phyloP scores from a whole-genome alignment of 2,797 vertebrate genomes.

The Gallinago stenura region DNA sequence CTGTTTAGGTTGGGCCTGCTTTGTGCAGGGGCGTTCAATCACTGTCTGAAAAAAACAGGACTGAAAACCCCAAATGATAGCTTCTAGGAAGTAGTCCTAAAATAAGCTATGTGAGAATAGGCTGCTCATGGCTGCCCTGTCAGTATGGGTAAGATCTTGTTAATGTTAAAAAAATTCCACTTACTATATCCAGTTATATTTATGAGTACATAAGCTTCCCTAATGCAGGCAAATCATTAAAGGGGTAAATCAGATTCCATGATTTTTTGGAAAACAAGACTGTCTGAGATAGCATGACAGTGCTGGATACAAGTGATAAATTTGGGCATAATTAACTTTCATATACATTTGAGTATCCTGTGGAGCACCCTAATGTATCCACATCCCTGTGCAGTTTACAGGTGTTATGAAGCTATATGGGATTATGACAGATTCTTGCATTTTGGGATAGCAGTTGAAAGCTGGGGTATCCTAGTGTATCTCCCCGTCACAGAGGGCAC shows the following conservation, averaged over 20 bases:
- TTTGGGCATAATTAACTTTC: background rate
- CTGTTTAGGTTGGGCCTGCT: background rate
- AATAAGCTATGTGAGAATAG: background rate
- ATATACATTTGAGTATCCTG: background rate
- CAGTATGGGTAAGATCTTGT: background rate
- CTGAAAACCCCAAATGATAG: background rate
- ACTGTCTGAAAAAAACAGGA: background rate
- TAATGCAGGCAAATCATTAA: background rate
- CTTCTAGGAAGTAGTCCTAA: background rate
- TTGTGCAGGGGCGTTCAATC: background rate
- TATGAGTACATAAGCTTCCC: background rate
- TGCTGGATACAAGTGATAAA: background rate
- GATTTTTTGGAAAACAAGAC: background rate
- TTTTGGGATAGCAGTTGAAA: background rate
- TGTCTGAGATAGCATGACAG: background rate
- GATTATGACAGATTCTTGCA: background rate
- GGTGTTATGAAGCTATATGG: background rate
- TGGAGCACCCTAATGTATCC: background rate
- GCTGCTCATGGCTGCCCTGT: background rate
- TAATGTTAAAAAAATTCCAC: background rate
- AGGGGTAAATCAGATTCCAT: background rate
- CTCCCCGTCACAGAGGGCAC: background rate
- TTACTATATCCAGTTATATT: background rate
- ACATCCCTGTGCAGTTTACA: background rate
- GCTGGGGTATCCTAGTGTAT: background rate